Conservation (phyloP, 2,113 vertebrate species). For the Hippocampus comes region DNA sequence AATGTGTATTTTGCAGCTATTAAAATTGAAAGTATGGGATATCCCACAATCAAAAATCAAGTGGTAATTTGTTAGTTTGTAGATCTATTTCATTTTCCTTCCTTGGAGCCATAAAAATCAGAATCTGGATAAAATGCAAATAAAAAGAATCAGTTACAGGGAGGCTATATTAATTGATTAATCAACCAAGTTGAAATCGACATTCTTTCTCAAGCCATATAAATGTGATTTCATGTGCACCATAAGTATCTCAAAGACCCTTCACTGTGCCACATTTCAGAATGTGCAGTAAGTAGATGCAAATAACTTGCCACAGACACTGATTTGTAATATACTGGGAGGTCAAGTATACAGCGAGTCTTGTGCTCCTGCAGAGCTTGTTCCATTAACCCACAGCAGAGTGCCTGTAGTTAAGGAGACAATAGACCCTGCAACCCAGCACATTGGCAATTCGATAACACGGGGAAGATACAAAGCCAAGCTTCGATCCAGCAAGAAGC, state of each 20-base stretch:
- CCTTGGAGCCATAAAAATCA: neutral
- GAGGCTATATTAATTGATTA: neutral
- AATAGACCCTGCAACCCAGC: conserved; percentile 33
- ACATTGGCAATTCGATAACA: conserved; percentile 38
- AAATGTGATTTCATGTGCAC: neutral
- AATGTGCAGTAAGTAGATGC: conserved; percentile 8
- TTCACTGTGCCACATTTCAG: neutral
- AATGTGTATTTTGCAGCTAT: neutral
- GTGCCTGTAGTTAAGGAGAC: conserved; percentile 38
- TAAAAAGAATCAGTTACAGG: neutral
- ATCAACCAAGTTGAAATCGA: neutral
- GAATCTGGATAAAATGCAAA: neutral
- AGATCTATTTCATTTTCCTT: neutral
- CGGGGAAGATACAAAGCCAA: conserved; percentile 34
- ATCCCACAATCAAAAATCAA: neutral
- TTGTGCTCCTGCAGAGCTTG: conserved; percentile 24
- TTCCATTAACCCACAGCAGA: conserved; percentile 51
- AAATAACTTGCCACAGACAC: conserved; percentile 3
- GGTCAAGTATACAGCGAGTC: conserved; percentile 21
- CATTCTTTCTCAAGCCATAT: neutral
- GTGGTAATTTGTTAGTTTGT: neutral
- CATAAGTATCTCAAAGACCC: neutral
- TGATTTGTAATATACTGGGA: conserved; percentile 13
- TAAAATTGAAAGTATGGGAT: too few species aligned
- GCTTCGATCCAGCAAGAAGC: conserved; percentile 36